A percentile compares a stretch with the other conserved stretches of the same genome.
Evolutionary conservation across 1,140 invertebrate genomes (phyloP).

Genomic region (Caenorhabditis inopinata): DNA sequence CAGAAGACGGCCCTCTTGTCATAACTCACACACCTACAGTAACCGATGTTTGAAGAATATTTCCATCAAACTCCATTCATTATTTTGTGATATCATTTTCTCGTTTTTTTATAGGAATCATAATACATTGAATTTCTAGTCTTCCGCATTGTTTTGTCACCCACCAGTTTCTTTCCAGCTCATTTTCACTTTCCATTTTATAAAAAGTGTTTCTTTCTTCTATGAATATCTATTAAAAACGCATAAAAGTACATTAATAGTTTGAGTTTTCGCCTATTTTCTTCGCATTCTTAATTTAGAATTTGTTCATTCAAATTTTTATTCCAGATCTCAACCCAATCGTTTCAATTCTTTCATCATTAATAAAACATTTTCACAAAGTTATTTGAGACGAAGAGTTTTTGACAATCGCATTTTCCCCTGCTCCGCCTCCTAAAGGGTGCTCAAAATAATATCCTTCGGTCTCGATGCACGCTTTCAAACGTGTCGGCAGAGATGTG

Average conservation of each 20-base stretch:
- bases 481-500: too few species aligned
- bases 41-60: slow-evolving; percentile 37
- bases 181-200: slow-evolving; percentile 14
- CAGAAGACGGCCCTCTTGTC: slow-evolving; percentile 42
- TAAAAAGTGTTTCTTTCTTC: not conserved
- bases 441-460: too few species aligned
- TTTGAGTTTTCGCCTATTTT: too few species aligned
- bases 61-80: not conserved
- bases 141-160: not conserved
- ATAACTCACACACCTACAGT: slow-evolving; percentile 39
- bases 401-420: too few species aligned
- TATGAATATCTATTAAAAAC: not conserved
- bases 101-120: not conserved
- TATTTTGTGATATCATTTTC: slow-evolving; percentile 16
- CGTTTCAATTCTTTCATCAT: not conserved
- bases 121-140: not conserved
- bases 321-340: not conserved
- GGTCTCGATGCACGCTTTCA: too few species aligned
- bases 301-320: slow-evolving; percentile 14
- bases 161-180: slow-evolving; percentile 27
- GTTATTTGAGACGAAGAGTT: not conserved
- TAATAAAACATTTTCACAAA: not conserved
- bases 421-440: not conserved
- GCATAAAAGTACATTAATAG: too few species aligned
- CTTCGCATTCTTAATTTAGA: not conserved